Evolutionary conservation across 2,113 vertebrate species (phyloP), one percentile per base, ranked within the genome.

Genomic region (Cephalopterus ornatus): DNA sequence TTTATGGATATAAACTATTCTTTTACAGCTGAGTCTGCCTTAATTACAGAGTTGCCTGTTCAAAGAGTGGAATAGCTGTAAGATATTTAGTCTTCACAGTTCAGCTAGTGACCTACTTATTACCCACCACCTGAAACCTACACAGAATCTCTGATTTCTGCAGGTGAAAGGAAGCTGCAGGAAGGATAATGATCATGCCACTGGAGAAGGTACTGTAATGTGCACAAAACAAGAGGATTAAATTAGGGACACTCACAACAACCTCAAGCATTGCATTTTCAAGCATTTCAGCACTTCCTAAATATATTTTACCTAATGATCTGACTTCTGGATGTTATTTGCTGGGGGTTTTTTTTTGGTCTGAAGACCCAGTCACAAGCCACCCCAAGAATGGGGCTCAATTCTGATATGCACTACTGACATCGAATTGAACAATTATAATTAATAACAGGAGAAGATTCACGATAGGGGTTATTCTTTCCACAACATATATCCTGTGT

Each of bases 281-380:
- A n/a, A 82, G n/a, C 53, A 41, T 70, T 85, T 65, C 71, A 79
- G 74, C 35, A 85, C 12, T 88, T 87, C 32, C 58, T 89, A 89
- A 91, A 85, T 72, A 22, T 27, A 49, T 35, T 94, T 63, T 5
- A 46, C 16, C 23, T 50, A 30, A 94, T n/a, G 35, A 67, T 72
- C 32, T 46, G 27, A 10, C 65, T 70, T 76, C 67, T 61, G 62
- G 42, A 65, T 72, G 19, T 27, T 81, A 52, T 52, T 89, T 92
- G 56, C 33, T 71, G 16, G 2, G 3, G 3, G 0, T 0, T 3
- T 41, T 22, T 73, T 78, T 90, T 14, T 44, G 11, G 12, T 37
- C 63, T 89, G 72, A 70, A 89, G 50, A 76, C 11, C 18, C 26
- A 66, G 21, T 53, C 68, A 75, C 42, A 77, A 93, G 30, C 24